These are phyloP conservation scores for Neria commutata DNA, from an alignment of 2,888 invertebrate species.

Conservation along the genomic window DNA sequence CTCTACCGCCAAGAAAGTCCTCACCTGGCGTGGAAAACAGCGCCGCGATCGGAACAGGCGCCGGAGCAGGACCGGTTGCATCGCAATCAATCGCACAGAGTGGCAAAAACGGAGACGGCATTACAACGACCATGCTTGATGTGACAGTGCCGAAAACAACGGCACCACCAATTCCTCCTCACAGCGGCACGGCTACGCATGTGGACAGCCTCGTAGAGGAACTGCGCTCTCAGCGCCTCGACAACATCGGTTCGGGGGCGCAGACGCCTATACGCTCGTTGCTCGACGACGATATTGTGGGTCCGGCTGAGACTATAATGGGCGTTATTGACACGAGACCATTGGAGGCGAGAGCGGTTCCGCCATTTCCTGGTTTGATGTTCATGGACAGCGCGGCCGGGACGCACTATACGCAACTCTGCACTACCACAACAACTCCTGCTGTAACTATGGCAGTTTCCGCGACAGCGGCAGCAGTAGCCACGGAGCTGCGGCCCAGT, in stretches of 20 bases:
- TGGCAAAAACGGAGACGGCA: constrained; percentile 54
- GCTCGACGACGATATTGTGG: constrained; percentile 64
- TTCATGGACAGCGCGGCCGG: neutral
- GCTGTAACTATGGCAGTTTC: constrained; percentile 32
- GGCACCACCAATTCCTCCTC: constrained; percentile 61
- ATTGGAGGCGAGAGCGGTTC: constrained; percentile 56
- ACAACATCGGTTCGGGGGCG: constrained; percentile 29
- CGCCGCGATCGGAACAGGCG: constrained; percentile 33
- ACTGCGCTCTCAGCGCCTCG: constrained; percentile 52
- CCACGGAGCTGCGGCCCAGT: constrained; percentile 13
- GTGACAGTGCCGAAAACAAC: constrained; percentile 52
- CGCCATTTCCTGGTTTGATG: constrained; percentile 28
- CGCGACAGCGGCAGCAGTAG: constrained; percentile 35
- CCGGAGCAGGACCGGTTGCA: constrained; percentile 34
- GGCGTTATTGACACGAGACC: constrained; percentile 72
- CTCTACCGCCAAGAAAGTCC: constrained; percentile 68
- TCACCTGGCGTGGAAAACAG: constrained; percentile 59
- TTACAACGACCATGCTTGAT: constrained; percentile 44
- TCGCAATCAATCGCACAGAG: constrained; percentile 21
- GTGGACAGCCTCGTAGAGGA: constrained; percentile 57
- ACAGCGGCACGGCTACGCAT: constrained; percentile 40
- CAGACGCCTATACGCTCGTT: constrained; percentile 42
- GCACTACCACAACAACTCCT: constrained; percentile 46
- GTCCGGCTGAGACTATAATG: constrained; percentile 75
- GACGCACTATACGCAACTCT: constrained; percentile 48